Evolutionary conservation across 1,140 invertebrate species (phyloP).

Genomic region (Heliothis subflexa): DNA sequence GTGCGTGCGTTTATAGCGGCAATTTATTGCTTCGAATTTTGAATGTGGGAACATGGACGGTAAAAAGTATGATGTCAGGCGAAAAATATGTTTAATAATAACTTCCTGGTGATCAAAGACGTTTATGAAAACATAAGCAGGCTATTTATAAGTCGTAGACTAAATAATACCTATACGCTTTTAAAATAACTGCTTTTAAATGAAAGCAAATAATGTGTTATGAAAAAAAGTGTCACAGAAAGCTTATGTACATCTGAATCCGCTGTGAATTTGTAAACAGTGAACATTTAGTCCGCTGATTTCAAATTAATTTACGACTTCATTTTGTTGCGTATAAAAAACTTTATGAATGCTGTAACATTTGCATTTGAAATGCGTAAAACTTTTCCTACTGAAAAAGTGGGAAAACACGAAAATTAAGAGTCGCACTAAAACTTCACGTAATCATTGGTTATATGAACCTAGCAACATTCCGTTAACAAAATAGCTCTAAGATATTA

Average conservation of each 20-base stretch:
- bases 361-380: too few species aligned
- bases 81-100: neutral
- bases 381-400: too few species aligned
- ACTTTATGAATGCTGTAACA: too few species aligned
- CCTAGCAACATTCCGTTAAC: neutral
- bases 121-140: constrained; percentile 25
- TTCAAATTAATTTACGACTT: neutral
- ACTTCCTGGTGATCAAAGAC: constrained; percentile 21
- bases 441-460: neutral
- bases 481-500: neutral
- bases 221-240: constrained; percentile 23
- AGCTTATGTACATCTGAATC: neutral
- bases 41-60: neutral
- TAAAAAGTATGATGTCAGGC: neutral
- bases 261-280: neutral
- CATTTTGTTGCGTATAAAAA: neutral
- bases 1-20: neutral
- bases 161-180: constrained; percentile 23
- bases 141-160: constrained; percentile 29
- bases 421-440: too few species aligned
- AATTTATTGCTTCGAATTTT: constrained; percentile 10
- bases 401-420: too few species aligned
- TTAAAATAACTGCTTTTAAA: constrained; percentile 12
- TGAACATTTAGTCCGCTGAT: neutral
- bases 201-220: constrained; percentile 10